phyloP scores from a whole-genome alignment of 2,797 vertebrate species.

The Antennarius maculatus region DNA sequence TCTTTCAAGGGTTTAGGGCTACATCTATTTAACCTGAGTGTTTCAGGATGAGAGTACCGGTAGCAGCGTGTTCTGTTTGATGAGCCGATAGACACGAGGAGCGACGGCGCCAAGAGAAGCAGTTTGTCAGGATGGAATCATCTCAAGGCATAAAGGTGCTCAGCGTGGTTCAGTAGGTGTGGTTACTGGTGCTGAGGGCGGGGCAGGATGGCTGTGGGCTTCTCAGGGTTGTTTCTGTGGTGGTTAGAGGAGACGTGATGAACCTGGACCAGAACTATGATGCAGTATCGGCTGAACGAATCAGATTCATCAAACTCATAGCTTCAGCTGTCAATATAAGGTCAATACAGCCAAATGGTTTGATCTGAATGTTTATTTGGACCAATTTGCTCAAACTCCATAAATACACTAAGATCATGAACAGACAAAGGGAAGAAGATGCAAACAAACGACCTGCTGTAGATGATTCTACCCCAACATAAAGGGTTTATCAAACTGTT shows the following conservation, averaged over 20 bases:
- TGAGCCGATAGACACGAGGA: slow-evolving; percentile 45
- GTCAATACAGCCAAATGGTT: no score
- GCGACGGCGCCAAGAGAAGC: slow-evolving; percentile 14
- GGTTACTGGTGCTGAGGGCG: not conserved
- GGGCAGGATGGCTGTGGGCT: not conserved
- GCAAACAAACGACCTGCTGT: no score
- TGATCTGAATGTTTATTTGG: no score
- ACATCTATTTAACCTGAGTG: slow-evolving; percentile 70
- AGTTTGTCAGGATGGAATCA: not conserved
- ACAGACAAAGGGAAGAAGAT: no score
- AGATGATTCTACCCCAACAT: no score
- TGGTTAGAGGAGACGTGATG: slow-evolving; percentile 13
- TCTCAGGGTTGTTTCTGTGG: slow-evolving; percentile 7
- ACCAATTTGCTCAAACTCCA: no score
- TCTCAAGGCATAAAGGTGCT: not conserved
- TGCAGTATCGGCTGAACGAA: no score
- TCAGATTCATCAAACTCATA: no score
- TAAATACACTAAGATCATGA: no score
- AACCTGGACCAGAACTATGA: not conserved
- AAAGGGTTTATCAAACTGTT: no score
- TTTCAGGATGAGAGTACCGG: slow-evolving; percentile 60
- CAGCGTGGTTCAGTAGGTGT: not conserved
- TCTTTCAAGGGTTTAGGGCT: slow-evolving; percentile 65
- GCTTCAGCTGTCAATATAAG: no score
- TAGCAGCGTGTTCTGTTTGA: slow-evolving; percentile 58